Evolutionary conservation across 2,888 invertebrate species (phyloP).

Genomic region (Nymphalis c-album): DNA sequence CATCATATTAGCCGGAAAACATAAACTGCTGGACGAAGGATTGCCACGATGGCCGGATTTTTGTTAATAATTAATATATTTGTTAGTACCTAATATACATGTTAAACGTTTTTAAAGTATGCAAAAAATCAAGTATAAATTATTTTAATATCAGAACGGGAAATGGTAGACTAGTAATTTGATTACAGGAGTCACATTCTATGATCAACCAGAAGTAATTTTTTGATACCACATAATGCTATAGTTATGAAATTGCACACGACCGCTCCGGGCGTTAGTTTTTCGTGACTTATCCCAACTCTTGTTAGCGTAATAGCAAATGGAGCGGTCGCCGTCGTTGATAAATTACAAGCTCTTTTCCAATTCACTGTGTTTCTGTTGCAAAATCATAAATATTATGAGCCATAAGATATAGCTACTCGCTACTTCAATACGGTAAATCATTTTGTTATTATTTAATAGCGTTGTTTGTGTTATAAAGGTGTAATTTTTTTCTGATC

Average conservation of each 20-base stretch:
- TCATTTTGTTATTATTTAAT: background rate
- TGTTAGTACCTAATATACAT: too few relatives aligned
- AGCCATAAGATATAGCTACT: conserved; percentile 9
- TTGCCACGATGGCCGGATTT: too few relatives aligned
- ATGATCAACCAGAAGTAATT: conserved; percentile 8
- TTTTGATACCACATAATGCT: conserved; percentile 10
- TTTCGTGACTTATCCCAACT: conserved; percentile 52
- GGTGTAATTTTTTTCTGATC: too few relatives aligned
- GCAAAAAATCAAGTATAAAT: too few relatives aligned
- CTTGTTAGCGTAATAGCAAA: conserved; percentile 32
- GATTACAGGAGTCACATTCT: background rate
- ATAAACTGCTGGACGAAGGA: too few relatives aligned
- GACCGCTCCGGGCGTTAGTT: conserved; percentile 48
- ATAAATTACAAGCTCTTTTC: conserved; percentile 38
- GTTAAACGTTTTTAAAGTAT: too few relatives aligned
- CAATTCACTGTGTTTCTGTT: conserved; percentile 30
- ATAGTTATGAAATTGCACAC: conserved; percentile 25
- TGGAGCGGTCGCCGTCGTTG: conserved; percentile 35
- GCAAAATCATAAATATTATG: conserved; percentile 31
- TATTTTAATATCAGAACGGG: background rate
- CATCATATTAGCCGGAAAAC: too few relatives aligned
- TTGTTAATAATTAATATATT: too few relatives aligned
- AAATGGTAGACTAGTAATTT: background rate
- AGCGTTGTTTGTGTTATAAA: too few relatives aligned
- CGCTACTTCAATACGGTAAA: background rate